These are phyloP conservation scores for Chaenodraco wilsoni DNA, from an alignment of 2,797 vertebrate genomes.

Conservation along the genomic window DNA sequence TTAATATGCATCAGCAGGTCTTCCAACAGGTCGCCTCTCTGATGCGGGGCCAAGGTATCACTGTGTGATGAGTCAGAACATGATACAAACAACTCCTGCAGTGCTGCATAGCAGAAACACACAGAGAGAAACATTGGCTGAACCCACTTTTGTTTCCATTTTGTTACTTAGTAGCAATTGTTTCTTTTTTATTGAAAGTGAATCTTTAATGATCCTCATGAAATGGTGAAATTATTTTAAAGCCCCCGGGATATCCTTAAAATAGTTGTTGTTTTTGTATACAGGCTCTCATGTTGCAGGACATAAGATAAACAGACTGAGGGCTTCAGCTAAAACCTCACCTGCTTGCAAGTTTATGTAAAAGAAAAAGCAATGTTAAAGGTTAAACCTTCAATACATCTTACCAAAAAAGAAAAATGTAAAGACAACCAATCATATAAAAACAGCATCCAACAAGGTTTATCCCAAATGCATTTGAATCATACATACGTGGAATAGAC, in stretches of 20 bases:
- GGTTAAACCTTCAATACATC: neutral
- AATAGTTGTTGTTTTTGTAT: neutral
- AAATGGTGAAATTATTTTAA: neutral
- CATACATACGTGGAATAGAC: no score
- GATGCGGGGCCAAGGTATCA: constrained; percentile 55
- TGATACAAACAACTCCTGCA: constrained; percentile 40
- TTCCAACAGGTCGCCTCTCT: constrained; percentile 46
- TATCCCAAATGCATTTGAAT: neutral
- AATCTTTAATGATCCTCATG: neutral
- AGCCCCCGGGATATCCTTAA: no score
- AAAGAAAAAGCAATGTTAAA: no score
- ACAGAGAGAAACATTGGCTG: neutral
- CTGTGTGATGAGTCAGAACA: constrained; percentile 60
- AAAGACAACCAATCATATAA: neutral
- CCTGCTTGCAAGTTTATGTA: neutral
- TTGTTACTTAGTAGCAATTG: neutral
- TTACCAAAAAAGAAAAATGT: neutral
- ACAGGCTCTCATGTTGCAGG: neutral
- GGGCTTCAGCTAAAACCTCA: neutral
- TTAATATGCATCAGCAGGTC: constrained; percentile 72
- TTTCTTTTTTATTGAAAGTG: neutral
- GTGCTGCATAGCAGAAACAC: constrained; percentile 19
- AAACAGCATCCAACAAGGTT: neutral
- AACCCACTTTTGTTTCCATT: neutral
- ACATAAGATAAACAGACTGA: neutral